Conservation (phyloP, 2,888 invertebrate genomes). For the Drosophila kambysellisi region DNA sequence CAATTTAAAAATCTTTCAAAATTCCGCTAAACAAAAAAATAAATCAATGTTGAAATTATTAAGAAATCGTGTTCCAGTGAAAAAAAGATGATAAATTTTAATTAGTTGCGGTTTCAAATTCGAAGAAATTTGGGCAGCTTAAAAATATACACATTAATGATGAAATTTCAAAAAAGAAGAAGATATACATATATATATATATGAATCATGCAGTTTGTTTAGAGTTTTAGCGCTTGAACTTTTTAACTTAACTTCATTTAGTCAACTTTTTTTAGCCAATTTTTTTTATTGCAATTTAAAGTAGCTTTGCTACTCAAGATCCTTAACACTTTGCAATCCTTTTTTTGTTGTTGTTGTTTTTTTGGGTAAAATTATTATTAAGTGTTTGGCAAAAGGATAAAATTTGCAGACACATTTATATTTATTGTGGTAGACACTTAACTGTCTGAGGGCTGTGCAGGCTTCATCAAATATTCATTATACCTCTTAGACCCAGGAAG, state of each 20-base stretch:
- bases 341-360: background rate
- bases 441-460: slow-evolving; percentile 20
- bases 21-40: background rate
- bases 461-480: slow-evolving; percentile 53
- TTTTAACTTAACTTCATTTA: background rate
- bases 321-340: background rate
- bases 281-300: background rate
- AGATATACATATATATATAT: background rate
- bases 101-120: background rate
- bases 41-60: slow-evolving; percentile 9
- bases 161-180: background rate
- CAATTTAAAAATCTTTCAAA: background rate
- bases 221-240: background rate
- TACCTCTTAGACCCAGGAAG: slow-evolving; percentile 24
- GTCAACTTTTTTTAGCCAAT: background rate
- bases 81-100: background rate
- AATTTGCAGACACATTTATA: slow-evolving; percentile 39
- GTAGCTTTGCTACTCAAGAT: background rate
- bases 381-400: slow-evolving; percentile 1
- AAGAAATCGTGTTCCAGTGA: background rate
- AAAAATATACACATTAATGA: background rate
- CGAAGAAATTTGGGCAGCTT: background rate
- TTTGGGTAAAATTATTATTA: background rate
- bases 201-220: background rate
- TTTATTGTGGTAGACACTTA: slow-evolving; percentile 18